A percentile compares a stretch with the other conserved stretches of the same genome.
phyloP scores from a whole-genome alignment of 2,888 invertebrate species.

The Lycophotia porphyrea region DNA sequence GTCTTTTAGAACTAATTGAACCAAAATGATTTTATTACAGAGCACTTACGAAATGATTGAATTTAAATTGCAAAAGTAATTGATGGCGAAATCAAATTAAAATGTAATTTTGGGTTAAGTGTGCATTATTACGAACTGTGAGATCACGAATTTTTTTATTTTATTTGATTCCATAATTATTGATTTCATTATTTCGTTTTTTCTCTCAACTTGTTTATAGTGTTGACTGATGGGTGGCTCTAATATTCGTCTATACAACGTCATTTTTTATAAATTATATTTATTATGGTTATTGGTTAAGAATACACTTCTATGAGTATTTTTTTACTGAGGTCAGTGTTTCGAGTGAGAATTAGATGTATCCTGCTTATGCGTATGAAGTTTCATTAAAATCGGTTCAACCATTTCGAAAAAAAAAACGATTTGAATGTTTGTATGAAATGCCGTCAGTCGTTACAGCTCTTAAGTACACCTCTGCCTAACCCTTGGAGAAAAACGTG shows the following conservation, averaged over 20 bases:
- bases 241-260: background rate
- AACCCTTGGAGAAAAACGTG: background rate
- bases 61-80: conserved; percentile 16
- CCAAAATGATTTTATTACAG: conserved; percentile 12
- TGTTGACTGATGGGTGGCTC: background rate
- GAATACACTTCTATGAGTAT: background rate
- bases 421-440: no score
- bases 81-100: conserved; percentile 26
- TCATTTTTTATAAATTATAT: background rate
- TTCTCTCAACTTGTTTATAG: background rate
- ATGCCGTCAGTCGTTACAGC: no score
- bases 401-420: no score
- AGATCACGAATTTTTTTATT: background rate
- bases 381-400: no score
- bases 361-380: no score
- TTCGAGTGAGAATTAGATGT: no score
- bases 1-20: conserved; percentile 27
- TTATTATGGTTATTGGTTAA: background rate
- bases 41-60: conserved; percentile 20
- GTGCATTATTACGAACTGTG: background rate
- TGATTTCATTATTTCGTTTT: background rate
- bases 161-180: background rate
- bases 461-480: background rate
- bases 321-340: background rate
- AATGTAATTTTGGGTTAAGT: background rate